phyloP scores from a whole-genome alignment of 2,888 invertebrate species.

The Phasia obesa region DNA sequence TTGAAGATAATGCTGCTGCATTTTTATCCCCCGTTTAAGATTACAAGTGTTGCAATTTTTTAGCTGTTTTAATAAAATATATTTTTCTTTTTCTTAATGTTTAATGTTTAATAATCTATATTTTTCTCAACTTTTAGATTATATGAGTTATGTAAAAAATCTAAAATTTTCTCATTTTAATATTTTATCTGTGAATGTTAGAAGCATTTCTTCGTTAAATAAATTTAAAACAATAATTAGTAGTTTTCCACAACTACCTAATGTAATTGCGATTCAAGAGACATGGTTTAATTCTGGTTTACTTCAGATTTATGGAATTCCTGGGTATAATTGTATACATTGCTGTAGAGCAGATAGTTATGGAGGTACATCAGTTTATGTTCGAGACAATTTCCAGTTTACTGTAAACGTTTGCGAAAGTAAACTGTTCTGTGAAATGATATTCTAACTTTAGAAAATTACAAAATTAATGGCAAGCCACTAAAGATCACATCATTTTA shows the following conservation, averaged over 20 bases:
- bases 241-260: constrained; percentile 4
- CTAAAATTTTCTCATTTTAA: constrained; percentile 3
- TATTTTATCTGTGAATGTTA: constrained; percentile 29
- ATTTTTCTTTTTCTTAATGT: background rate
- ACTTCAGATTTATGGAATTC: constrained; percentile 21
- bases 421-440: background rate
- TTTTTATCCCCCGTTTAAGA: constrained; percentile 11
- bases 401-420: constrained; percentile 2
- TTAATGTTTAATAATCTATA: background rate
- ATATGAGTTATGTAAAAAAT: background rate
- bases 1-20: background rate
- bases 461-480: constrained; percentile 2
- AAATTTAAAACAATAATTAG: constrained; percentile 35
- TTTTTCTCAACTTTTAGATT: background rate
- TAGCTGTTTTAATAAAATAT: background rate
- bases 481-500: constrained; percentile 2
- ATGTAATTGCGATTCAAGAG: constrained; percentile 39
- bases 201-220: constrained; percentile 47
- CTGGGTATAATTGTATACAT: constrained; percentile 32
- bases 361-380: constrained; percentile 23
- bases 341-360: constrained; percentile 32
- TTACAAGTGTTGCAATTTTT: background rate
- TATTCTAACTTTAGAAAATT: background rate
- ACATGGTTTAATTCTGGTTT: constrained; percentile 28
- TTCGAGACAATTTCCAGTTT: too few species aligned